Percentiles rank a stretch among this genome's conserved stretches.
Conservation (phyloP, 1,140 invertebrate species). For the Solenopsis fugax region DNA sequence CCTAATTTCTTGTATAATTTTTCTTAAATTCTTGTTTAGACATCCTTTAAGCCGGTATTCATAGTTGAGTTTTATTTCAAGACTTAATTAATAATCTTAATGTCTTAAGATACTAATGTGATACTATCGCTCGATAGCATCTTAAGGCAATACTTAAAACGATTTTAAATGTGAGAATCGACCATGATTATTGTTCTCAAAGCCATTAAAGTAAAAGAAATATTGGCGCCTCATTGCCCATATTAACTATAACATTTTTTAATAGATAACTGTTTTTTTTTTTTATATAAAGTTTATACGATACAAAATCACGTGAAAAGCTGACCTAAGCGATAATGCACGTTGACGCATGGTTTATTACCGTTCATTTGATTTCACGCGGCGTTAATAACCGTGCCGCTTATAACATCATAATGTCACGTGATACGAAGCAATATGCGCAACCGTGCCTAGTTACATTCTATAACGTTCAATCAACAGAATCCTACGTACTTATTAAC, state of each 20-base stretch:
- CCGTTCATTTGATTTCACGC: conserved; percentile 60
- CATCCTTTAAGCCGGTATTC: no score
- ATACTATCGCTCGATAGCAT: no score
- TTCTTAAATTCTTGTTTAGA: no score
- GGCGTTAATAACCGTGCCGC: conserved; percentile 57
- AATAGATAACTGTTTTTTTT: not conserved
- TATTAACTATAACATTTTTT: not conserved
- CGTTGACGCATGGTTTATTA: conserved; percentile 56
- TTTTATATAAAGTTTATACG: not conserved
- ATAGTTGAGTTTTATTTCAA: no score
- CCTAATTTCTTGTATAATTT: no score
- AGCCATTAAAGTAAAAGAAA: no score
- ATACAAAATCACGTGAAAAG: not conserved
- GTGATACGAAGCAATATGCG: conserved; percentile 53
- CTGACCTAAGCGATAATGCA: conserved; percentile 39
- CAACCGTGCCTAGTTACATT: conserved; percentile 47
- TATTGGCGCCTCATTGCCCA: not conserved
- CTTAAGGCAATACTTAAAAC: no score
- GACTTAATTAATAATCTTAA: no score
- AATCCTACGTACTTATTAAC: conserved; percentile 64
- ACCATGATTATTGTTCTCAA: no score
- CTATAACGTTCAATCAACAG: conserved; percentile 64
- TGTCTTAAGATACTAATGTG: no score
- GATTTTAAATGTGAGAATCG: no score
- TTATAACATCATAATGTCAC: conserved; percentile 60